phyloP scores from a whole-genome alignment of 2,113 vertebrate species.

The Todiramphus chloris region DNA sequence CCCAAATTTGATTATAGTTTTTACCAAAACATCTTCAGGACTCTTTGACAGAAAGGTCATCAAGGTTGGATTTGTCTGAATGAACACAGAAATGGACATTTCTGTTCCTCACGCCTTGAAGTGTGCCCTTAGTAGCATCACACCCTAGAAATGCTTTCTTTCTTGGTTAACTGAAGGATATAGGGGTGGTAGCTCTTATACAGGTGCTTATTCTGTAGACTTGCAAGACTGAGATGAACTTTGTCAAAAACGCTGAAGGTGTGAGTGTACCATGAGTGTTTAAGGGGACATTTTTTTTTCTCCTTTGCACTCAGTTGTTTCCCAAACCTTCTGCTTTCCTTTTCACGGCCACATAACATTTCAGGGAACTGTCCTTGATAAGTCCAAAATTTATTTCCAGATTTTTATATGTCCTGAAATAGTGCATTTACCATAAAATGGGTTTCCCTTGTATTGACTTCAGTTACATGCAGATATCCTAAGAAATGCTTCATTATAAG shows the following conservation, averaged over 20 bases:
- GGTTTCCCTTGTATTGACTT: not conserved
- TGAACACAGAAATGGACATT: not conserved
- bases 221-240: not conserved
- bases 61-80: not conserved
- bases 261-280: not conserved
- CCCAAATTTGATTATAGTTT: not conserved
- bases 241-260: not conserved
- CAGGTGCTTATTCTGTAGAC: not conserved
- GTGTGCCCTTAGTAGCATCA: not conserved
- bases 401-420: not conserved
- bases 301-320: not conserved
- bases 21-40: not conserved
- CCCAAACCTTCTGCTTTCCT: not conserved
- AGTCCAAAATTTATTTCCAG: not conserved
- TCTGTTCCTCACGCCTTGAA: not conserved
- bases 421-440: not conserved
- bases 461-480: not conserved
- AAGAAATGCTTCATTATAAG: not conserved
- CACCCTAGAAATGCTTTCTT: not conserved
- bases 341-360: not conserved
- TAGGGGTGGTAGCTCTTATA: not conserved
- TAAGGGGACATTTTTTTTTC: not conserved
- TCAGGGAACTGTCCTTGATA: not conserved
- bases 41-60: not conserved
- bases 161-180: not conserved